A percentile compares a stretch with the other conserved stretches of the same genome.
Evolutionary conservation across 2,113 vertebrate species (phyloP).

Genomic region (Chionomys nivalis): DNA sequence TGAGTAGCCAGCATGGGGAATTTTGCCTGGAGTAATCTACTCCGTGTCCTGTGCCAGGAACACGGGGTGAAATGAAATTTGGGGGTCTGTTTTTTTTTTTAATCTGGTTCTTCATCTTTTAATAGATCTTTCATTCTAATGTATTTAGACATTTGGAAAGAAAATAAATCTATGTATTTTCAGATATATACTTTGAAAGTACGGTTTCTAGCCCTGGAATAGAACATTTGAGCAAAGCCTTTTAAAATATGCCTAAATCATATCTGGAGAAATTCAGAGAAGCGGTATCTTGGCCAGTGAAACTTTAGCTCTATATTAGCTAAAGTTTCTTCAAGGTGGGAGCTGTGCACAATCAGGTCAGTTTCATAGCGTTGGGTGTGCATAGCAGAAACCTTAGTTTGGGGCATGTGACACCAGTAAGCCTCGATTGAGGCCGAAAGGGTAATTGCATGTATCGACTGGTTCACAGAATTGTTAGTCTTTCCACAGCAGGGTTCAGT

Average conservation of each 20-base stretch:
- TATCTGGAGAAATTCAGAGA: constrained; percentile 37
- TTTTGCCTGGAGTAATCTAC: constrained; percentile 14
- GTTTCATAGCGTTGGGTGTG: not conserved
- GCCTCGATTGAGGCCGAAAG: not conserved
- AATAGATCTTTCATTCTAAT: constrained; percentile 54
- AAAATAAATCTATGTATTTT: constrained; percentile 1
- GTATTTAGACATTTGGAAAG: not conserved
- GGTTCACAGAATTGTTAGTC: not conserved
- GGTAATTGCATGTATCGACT: not conserved
- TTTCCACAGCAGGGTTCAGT: not conserved
- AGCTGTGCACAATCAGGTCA: constrained; percentile 62
- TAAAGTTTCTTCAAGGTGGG: constrained; percentile 40
- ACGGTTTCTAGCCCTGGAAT: not conserved
- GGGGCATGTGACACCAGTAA: not conserved
- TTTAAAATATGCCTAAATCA: constrained; percentile 51
- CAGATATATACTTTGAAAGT: constrained; percentile 16
- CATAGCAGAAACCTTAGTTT: not conserved
- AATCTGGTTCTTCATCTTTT: constrained; percentile 49
- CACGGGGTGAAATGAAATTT: constrained; percentile 14
- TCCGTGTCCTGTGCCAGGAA: constrained; percentile 19
- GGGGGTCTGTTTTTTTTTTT: not conserved
- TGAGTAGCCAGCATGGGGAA: constrained; percentile 55
- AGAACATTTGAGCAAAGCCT: constrained; percentile 17
- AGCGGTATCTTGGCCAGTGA: constrained; percentile 33
- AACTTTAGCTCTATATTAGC: constrained; percentile 59